Base-by-base conservation (phyloP, 2,113 vertebrate species). In the Butastur rufipennis region DNA sequence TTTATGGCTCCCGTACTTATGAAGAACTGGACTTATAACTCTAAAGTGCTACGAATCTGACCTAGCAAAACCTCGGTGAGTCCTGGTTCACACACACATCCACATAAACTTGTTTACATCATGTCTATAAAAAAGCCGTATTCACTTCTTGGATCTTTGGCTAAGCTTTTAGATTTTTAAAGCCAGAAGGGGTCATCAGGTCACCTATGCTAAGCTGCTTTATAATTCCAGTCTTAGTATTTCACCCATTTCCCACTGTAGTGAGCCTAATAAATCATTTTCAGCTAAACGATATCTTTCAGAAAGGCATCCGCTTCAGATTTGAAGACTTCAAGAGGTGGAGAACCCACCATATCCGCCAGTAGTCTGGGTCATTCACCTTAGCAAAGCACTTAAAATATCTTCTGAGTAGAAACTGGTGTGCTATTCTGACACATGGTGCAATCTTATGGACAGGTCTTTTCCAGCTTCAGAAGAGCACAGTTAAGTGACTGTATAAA, bases 71-170 rank as follows among this genome's bases (percentile, higher is more conserved):
- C 59, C 90, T 81, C 7, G 0, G 6, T 3, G 31, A 91, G 32
- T 79, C 47, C 26, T 86, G 58, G 45, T 85, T 95, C 91, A 90
- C 23, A 20, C 70, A 61, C 19, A 61, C 20, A 68, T 40, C 42
- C 86, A 59, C 68, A 93, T 81, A 74, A 80, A 92, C 38, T 77
- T 96, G 91, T 91, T 95, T 95, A 94, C 74, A 87, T 87, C 66
- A 19, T 40, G 71, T 29, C 78, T 88, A 31, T 93, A 89, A 93
- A 97, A 95, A 82, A 72, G 25, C 42, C 0, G 0, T 38, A 52
- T 82, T 93, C 62, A 88, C 74, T 90, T 88, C 56, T 85, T 43
- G 11, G 45, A 72, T 89, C 48, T 84, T 95, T 87, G 89, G 48
- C 65, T 88, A 82, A 88, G 38, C 22, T 73, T 23, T 95, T 70